Percentiles rank a stretch among this genome's conserved stretches.
Evolutionary conservation across 2,888 invertebrate genomes (phyloP).

Genomic region (Callimorpha dominula): DNA sequence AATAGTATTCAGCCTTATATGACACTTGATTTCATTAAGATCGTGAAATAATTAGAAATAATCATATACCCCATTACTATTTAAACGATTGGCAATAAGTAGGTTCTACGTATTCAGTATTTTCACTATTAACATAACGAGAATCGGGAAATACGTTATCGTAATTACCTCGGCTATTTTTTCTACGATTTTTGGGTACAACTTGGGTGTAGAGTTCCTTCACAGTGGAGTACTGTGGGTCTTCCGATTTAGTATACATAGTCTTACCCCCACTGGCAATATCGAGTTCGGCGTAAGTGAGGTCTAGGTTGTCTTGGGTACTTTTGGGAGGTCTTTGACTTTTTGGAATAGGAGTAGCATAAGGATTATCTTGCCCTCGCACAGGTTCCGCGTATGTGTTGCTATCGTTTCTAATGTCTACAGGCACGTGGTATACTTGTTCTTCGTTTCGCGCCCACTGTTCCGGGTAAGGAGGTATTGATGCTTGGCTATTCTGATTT

Average conservation of each 20-base stretch:
- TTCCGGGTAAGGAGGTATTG: slow-evolving; percentile 3
- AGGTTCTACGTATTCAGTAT: slow-evolving; percentile 18
- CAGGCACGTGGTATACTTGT: slow-evolving; percentile 8
- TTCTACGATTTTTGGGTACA: not conserved
- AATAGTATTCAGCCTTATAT: too few relatives aligned
- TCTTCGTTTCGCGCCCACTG: slow-evolving; percentile 6
- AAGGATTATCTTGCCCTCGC: not conserved
- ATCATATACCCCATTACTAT: slow-evolving; percentile 3
- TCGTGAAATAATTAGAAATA: not conserved
- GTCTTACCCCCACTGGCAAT: not conserved
- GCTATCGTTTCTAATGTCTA: slow-evolving; percentile 2
- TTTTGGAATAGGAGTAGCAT: slow-evolving; percentile 11
- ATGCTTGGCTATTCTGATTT: not conserved
- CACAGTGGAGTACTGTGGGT: not conserved
- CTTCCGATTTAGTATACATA: not conserved
- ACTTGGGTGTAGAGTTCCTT: slow-evolving; percentile 7
- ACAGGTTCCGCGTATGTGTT: slow-evolving; percentile 10
- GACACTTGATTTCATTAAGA: too few relatives aligned
- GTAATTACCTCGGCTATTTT: not conserved
- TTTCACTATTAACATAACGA: slow-evolving; percentile 10
- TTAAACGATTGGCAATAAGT: slow-evolving; percentile 10
- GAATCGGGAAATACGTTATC: slow-evolving; percentile 14
- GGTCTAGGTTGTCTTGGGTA: not conserved
- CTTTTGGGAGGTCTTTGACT: slow-evolving; percentile 2
- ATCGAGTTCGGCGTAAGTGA: slow-evolving; percentile 2